Conservation (phyloP, 2,797 vertebrate species). For the Pempheris klunzingeri region DNA sequence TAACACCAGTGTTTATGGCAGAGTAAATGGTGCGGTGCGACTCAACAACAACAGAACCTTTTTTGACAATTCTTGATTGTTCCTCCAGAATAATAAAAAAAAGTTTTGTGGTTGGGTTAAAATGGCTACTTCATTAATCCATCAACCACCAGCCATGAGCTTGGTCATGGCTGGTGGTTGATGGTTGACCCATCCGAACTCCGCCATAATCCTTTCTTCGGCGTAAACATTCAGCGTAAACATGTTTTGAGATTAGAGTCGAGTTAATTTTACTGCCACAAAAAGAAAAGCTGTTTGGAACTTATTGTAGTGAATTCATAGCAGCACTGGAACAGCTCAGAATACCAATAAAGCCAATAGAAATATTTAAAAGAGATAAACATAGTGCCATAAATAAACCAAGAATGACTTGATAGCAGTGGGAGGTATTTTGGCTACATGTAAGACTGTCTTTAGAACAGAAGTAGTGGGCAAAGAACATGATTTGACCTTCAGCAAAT, state of each 20-base stretch:
- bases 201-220: too few species aligned
- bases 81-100: neutral
- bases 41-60: too few species aligned
- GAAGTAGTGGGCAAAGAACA: neutral
- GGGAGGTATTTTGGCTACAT: neutral
- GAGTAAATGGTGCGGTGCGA: too few species aligned
- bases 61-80: too few species aligned
- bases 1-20: too few species aligned
- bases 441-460: neutral
- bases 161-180: too few species aligned
- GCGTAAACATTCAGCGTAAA: too few species aligned
- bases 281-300: neutral
- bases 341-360: neutral
- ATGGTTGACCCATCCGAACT: too few species aligned
- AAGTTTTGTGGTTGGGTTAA: neutral
- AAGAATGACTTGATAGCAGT: neutral
- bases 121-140: neutral
- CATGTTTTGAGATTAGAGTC: too few species aligned
- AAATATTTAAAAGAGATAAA: neutral
- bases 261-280: neutral
- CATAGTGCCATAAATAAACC: neutral
- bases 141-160: too few species aligned
- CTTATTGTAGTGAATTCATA: neutral
- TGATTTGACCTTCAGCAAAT: neutral
- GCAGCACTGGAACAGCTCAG: neutral